Evolutionary conservation across 2,888 invertebrate genomes (phyloP).

Genomic region (Prosopocoilus inquinatus): DNA sequence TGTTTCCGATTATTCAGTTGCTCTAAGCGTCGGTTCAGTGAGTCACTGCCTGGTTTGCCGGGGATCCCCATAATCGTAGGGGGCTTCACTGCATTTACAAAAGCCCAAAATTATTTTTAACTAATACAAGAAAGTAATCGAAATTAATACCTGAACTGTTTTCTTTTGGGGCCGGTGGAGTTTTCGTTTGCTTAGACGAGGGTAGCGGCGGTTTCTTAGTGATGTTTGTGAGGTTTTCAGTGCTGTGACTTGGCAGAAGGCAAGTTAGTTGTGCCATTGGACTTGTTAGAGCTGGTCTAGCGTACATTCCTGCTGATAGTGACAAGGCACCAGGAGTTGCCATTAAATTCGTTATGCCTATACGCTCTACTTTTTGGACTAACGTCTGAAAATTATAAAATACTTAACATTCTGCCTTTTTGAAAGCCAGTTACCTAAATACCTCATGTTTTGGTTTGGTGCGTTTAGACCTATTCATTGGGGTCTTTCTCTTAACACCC

Average conservation of each 20-base stretch:
- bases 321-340: slow-evolving; percentile 61
- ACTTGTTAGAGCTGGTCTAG: slow-evolving; percentile 63
- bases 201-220: slow-evolving; percentile 24
- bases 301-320: slow-evolving; percentile 63
- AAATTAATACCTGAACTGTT: slow-evolving; percentile 7
- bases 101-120: slow-evolving; percentile 2
- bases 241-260: slow-evolving; percentile 50
- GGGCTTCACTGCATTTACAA: slow-evolving; percentile 35
- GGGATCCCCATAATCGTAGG: slow-evolving; percentile 57
- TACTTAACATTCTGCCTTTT: too few relatives aligned
- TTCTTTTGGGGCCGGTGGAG: slow-evolving; percentile 27
- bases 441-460: slow-evolving; percentile 46
- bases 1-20: slow-evolving; percentile 53
- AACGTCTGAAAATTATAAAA: slow-evolving; percentile 44
- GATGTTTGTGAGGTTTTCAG: slow-evolving; percentile 20
- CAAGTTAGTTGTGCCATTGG: slow-evolving; percentile 80
- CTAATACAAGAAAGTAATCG: background rate
- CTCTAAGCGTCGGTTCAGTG: slow-evolving; percentile 50
- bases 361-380: slow-evolving; percentile 66
- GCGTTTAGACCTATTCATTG: slow-evolving; percentile 45
- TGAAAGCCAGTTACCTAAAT: background rate
- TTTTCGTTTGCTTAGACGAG: slow-evolving; percentile 22
- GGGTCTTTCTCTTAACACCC: slow-evolving; percentile 47
- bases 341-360: slow-evolving; percentile 67
- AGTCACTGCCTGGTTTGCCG: slow-evolving; percentile 60